phyloP scores from a whole-genome alignment of 2,113 vertebrate genomes.

The Manacus vitellinus region DNA sequence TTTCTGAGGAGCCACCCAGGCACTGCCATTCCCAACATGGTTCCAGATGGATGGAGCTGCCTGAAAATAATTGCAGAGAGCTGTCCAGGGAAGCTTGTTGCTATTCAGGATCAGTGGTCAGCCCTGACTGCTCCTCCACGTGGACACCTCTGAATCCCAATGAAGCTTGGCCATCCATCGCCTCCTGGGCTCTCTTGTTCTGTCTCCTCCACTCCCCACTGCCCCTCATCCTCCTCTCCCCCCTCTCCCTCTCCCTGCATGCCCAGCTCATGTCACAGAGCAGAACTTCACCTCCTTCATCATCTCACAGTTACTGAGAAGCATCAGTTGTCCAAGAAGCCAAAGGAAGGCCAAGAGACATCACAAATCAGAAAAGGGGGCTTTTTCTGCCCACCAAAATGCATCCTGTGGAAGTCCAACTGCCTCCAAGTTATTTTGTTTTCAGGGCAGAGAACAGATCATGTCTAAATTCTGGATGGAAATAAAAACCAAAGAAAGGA shows the following conservation, averaged over 20 bases:
- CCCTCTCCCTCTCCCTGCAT: not conserved
- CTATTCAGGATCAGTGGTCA: not conserved
- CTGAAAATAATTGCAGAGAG: not conserved
- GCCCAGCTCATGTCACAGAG: not conserved
- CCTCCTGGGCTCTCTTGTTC: not conserved
- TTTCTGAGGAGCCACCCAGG: not conserved
- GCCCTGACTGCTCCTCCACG: not conserved
- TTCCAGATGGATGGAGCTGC: not conserved
- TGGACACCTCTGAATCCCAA: not conserved
- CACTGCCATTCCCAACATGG: not conserved
- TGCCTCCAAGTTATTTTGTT: not conserved
- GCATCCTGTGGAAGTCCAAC: not conserved
- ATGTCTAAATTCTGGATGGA: not conserved
- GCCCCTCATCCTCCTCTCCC: too few relatives aligned
- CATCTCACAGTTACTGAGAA: not conserved
- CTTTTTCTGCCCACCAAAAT: not conserved
- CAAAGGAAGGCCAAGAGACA: not conserved
- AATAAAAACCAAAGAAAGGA: not conserved
- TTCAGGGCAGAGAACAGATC: not conserved
- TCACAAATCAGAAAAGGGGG: not conserved
- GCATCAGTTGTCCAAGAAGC: not conserved
- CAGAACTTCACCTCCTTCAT: not conserved
- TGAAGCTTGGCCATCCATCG: fast-evolving
- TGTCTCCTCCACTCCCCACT: not conserved
- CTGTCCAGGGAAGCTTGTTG: not conserved